Evolutionary conservation across 2,113 vertebrate genomes (phyloP), one percentile per base, ranked within the genome.

Genomic region (Athene noctua): DNA sequence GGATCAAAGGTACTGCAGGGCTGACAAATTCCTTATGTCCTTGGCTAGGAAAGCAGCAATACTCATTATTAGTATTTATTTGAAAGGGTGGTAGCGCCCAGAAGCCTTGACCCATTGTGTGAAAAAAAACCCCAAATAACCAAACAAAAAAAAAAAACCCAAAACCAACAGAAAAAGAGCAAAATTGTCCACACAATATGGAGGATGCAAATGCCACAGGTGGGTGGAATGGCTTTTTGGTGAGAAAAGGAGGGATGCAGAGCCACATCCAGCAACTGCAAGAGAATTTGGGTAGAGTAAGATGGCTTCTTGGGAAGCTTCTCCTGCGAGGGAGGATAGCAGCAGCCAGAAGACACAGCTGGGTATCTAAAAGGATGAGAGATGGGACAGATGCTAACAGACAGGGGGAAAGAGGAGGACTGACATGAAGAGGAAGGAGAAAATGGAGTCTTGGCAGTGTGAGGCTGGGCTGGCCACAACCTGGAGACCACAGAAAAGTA

Each of bases 1-100:
- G 55, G 49, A 96, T 94, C 96, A 96, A 92, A 97, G 95, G n/a
- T 70, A 62, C 57, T 85, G 46, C 55, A 78, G 57, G 63, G 58
- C 66, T 85, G 62, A 77, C 70, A 94, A n/a, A 85, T 84, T 80
- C 86, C 57, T 81, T 25, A 23, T 47, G 73, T 80, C 58, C 81
- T 70, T 65, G 82, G 83, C 85, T 46, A 42, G 79, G 20, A 90
- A 29, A 90, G 38, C 36, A 61, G 73, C 25, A 29, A 29, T 13
- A 47, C 13, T 61, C 9, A 0, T 52, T 21, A 15, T 10, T 34
- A 51, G 30, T 9, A 55, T 38, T 51, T 46, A 16, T 91, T 7
- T 63, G 62, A 49, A 85, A 54, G 8, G 32, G 34, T 0, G 0
- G 68, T 25, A 83, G 86, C 0, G 0, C 29, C 62, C 80, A 87